These are phyloP conservation scores for Pasiphila rectangulata DNA, from an alignment of 2,888 invertebrate genomes.

Conservation along the genomic window DNA sequence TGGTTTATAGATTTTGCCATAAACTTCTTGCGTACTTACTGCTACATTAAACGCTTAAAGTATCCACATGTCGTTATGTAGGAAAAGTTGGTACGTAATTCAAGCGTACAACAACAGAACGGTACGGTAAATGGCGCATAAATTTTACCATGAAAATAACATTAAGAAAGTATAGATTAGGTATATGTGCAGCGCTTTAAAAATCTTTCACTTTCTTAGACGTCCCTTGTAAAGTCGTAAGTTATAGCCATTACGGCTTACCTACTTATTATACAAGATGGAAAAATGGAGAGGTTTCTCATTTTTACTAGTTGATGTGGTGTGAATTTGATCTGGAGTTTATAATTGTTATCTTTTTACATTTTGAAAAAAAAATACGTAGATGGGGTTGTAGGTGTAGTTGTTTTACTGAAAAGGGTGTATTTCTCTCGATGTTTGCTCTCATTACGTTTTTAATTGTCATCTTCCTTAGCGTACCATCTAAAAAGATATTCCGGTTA, in stretches of 20 bases:
- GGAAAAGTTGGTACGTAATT: slow-evolving; percentile 54
- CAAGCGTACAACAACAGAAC: slow-evolving; percentile 52
- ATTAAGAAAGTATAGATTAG: slow-evolving; percentile 67
- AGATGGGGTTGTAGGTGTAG: neutral
- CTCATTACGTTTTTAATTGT: too few relatives aligned
- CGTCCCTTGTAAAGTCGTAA: slow-evolving; percentile 19
- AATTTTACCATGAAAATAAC: slow-evolving; percentile 67
- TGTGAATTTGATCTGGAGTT: neutral
- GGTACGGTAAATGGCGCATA: slow-evolving; percentile 67
- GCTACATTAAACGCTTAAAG: slow-evolving; percentile 6
- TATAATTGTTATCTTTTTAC: too few relatives aligned
- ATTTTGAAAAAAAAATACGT: too few relatives aligned
- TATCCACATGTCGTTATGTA: slow-evolving; percentile 36
- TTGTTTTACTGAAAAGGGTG: too few relatives aligned
- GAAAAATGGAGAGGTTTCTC: too few relatives aligned
- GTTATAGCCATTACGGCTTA: neutral
- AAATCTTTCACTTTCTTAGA: slow-evolving; percentile 48
- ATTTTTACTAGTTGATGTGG: too few relatives aligned
- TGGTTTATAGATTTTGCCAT: neutral
- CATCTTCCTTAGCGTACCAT: too few relatives aligned
- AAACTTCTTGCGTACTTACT: neutral
- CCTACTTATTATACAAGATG: too few relatives aligned
- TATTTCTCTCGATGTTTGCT: too few relatives aligned
- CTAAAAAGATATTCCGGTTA: too few relatives aligned
- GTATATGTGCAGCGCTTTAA: slow-evolving; percentile 47